Evolutionary conservation across 1,140 invertebrate species (phyloP).

Genomic region (Ruditapes philippinarum): DNA sequence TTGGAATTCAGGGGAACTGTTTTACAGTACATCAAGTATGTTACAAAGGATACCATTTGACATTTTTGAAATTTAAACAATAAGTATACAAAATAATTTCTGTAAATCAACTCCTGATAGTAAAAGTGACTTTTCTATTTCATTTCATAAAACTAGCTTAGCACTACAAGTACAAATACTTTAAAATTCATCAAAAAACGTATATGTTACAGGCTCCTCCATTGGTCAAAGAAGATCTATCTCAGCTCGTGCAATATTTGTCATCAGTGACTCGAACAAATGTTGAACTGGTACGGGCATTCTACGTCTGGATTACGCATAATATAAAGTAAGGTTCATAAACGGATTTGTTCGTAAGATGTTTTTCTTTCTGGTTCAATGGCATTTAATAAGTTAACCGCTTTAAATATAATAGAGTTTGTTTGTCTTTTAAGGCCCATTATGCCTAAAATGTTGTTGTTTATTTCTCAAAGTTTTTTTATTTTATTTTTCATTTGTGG

Average conservation of each 20-base stretch:
- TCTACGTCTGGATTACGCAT: slow-evolving; percentile 61
- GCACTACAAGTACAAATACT: background rate
- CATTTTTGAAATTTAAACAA: too few species aligned
- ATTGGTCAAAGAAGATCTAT: slow-evolving; percentile 22
- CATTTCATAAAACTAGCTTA: background rate
- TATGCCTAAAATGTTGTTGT: too few species aligned
- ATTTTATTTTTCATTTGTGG: too few species aligned
- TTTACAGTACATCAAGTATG: too few species aligned
- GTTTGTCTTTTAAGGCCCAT: too few species aligned
- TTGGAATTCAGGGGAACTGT: too few species aligned
- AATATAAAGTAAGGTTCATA: slow-evolving; percentile 54
- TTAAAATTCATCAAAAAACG: too few species aligned
- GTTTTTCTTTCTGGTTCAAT: background rate
- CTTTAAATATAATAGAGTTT: too few species aligned
- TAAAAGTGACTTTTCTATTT: background rate
- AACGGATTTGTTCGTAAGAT: background rate
- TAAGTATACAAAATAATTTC: too few species aligned
- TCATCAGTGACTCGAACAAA: background rate
- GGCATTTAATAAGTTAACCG: too few species aligned
- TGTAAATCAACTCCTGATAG: background rate
- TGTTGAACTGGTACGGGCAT: slow-evolving; percentile 48
- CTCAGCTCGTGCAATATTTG: slow-evolving; percentile 9
- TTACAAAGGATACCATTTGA: too few species aligned
- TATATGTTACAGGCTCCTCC: slow-evolving; percentile 32
- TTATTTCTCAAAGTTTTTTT: too few species aligned